Evolutionary conservation across 2,888 invertebrate genomes (phyloP), one percentile per base, ranked within the genome.

Genomic region (Aleiodes testaceus): DNA sequence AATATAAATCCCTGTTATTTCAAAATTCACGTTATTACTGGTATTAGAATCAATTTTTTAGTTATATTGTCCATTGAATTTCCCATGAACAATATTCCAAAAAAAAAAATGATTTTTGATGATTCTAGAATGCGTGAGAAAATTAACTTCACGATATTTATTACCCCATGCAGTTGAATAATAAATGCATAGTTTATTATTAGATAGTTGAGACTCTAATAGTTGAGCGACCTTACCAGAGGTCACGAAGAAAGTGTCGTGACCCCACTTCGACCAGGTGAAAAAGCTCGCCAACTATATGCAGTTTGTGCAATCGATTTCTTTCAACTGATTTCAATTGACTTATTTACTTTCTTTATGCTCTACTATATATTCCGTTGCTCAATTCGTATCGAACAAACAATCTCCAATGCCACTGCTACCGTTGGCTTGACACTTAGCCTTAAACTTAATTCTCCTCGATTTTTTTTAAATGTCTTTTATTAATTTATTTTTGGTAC

Each of bases 371-470:
- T 53, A 55, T 55, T 59, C 75, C 72, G 77, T 75, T 74, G 74
- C 77, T 74, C 70, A 73, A 77, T 79, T 79, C 73, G 61, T 82
- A 84, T 84, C 78, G 84, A 84, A 78, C 83, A 84, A 84, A 84
- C 84, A 79, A 79, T 75, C 66, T 75, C 36, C 76, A 75, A 68
- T 45, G 45, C 45, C 20, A 63, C 11, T 20, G 44, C 63, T 20
- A 63, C 22, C 22, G 7, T n/a, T 45, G 22, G 14, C 45, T 47
- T 63, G 22, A 22, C 45, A 63, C 18, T 18, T 22, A 45, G 22
- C 45, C 45, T 22, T 20, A 47, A 47, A 47, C 16, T 47, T 47
- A 1, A 47, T 6, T 36, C 47, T 36, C 47, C 14, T 16, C 5
- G 47, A 47, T 47, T 47, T n/a, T 47, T 47, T 47, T 47, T 47